Base-by-base conservation (phyloP, 1,140 invertebrate genomes). In the Triops longicaudatus region DNA sequence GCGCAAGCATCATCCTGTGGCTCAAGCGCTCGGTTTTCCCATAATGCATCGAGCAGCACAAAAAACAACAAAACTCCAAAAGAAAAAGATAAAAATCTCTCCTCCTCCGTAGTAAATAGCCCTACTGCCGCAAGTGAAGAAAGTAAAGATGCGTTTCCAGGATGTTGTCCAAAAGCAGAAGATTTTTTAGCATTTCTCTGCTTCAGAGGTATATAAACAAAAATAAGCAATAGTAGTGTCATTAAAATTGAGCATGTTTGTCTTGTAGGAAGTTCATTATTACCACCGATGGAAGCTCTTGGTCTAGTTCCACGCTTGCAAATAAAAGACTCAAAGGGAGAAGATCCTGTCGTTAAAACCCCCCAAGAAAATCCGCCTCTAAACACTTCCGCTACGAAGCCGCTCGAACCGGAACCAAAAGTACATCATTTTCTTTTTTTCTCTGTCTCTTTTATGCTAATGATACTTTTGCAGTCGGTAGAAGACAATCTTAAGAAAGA, bases 161-260 rank as follows among this genome's bases (percentile, higher is more conserved):
- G 78, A 26, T 73, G 80, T 28, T 79, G 91, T 80, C 93, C 93
- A 41, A 94, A 94, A 80, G 94, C 94, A 5, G 93, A 96, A 87
- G 93, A 96, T 84, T 96, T 96, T 83, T 82, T 96, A 27, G 95
- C 93, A 79, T 96, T 94, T 83, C 86, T 96, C 5, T 96, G 94
- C 84, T 91, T 94, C 80, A 87, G 93, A 86, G 92, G 93, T 90
- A 42, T n/a, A 27, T 43, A 73, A 12, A 73, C 14, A 31, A 72
- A 26, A 22, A 11, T 14, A n/a, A 28, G 17, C 37, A 43, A 26
- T 26, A 73, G 4, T 73, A 37, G 26, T 43, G 41, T 22, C 28
- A 12, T 6, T 43, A 50, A 22, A 22, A 27, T 44, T 10, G 0
- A 22, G 1, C 22, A 26, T 26, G 22, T 27, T 12, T 75, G 37